Percentiles rank a stretch among this genome's conserved stretches.
Conservation (phyloP, 2,113 vertebrate species). For the Perca fluviatilis region DNA sequence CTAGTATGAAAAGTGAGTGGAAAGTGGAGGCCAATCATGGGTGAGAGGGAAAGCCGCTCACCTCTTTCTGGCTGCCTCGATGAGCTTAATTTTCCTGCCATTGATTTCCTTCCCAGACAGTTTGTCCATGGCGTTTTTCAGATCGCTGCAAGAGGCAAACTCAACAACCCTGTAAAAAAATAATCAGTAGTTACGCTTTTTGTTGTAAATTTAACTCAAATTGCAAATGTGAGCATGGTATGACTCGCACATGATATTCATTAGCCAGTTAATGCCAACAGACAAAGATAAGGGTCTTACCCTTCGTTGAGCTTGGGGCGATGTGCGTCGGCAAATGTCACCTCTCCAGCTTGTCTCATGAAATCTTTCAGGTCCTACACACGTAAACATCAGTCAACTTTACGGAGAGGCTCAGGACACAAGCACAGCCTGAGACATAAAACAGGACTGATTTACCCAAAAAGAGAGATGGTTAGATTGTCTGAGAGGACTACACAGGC, state of each 20-base stretch:
- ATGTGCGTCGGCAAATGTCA: constrained; percentile 98
- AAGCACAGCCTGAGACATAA: constrained; percentile 60
- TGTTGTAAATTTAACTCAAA: not conserved
- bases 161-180: constrained; percentile 91
- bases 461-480: constrained; percentile 82
- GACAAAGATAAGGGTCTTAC: constrained; percentile 75
- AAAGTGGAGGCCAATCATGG: not conserved
- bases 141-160: constrained; percentile 95
- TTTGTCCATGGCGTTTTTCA: constrained; percentile 98
- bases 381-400: constrained; percentile 84
- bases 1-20: not conserved
- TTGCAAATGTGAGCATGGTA: not conserved
- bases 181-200: too few relatives aligned
- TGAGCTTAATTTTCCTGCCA: constrained; percentile 97
- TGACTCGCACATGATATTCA: not conserved
- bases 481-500: constrained; percentile 69
- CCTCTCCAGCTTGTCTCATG: constrained; percentile 99
- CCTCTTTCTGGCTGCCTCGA: constrained; percentile 95
- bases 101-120: constrained; percentile 98
- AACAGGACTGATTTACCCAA: constrained; percentile 82
- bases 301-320: constrained; percentile 97
- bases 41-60: constrained; percentile 65
- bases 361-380: constrained; percentile 99
- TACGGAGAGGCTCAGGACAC: constrained; percentile 56
- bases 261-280: not conserved